Percentiles rank a stretch among this genome's conserved stretches.
Evolutionary conservation across 2,888 invertebrate genomes (phyloP).

Genomic region (Eudasyphora cyanicolor): DNA sequence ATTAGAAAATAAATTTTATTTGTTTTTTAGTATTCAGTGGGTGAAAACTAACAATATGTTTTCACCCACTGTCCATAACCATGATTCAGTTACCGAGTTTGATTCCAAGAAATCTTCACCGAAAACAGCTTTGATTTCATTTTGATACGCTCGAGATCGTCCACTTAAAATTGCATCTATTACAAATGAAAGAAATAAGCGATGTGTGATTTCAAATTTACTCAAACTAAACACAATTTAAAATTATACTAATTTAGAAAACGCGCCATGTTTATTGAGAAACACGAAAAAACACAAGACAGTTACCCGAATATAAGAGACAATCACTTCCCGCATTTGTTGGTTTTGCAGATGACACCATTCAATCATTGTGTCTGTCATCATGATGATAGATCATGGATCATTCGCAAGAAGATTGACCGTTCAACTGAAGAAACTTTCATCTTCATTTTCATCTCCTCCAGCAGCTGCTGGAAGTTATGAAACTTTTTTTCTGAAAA

Average conservation of each 20-base stretch:
- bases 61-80: no score
- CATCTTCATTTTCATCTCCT: neutral
- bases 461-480: neutral
- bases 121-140: no score
- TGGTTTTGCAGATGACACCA: neutral
- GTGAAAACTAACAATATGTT: no score
- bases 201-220: neutral
- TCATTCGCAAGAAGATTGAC: no score
- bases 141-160: neutral
- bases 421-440: no score
- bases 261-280: neutral
- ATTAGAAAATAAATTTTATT: no score
- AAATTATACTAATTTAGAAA: neutral
- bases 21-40: no score
- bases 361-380: neutral
- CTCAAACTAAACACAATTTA: neutral
- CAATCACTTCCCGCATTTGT: neutral
- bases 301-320: neutral
- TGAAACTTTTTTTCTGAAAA: neutral
- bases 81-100: no score
- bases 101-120: no score
- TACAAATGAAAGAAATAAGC: neutral
- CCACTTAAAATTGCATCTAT: conserved; percentile 11
- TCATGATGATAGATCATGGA: conserved; percentile 1
- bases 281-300: neutral